phyloP scores from a whole-genome alignment of 2,888 invertebrate species.

The Drosophila anomelani region DNA sequence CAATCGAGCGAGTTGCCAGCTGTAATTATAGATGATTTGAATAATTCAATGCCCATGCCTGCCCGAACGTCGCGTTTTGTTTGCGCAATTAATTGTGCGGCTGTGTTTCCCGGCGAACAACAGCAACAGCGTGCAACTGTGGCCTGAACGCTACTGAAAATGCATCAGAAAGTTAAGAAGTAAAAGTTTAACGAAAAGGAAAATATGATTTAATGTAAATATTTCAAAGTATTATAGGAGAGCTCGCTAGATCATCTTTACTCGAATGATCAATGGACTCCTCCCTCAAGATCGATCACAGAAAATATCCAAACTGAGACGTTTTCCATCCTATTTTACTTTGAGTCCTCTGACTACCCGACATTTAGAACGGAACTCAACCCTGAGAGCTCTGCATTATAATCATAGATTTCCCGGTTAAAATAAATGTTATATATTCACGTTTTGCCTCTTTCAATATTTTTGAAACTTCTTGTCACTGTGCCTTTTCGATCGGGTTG shows the following conservation, averaged over 20 bases:
- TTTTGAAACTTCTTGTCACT: slow-evolving; percentile 18
- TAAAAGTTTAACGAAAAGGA: not conserved
- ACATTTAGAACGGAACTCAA: too few relatives aligned
- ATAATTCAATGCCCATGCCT: slow-evolving; percentile 68
- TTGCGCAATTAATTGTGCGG: slow-evolving; percentile 76
- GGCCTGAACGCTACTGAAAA: slow-evolving; percentile 1
- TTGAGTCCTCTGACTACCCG: too few relatives aligned
- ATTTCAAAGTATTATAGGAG: not conserved
- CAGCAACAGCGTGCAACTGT: slow-evolving; percentile 22
- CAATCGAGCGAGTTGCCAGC: slow-evolving; percentile 50
- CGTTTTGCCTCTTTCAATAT: not conserved
- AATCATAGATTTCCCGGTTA: too few relatives aligned
- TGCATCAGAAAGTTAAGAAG: not conserved
- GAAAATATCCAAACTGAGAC: too few relatives aligned
- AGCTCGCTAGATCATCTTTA: too few relatives aligned
- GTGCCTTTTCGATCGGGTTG: slow-evolving; percentile 60
- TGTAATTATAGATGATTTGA: slow-evolving; percentile 79
- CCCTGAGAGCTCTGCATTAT: not conserved
- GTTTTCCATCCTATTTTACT: too few relatives aligned
- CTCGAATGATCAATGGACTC: too few relatives aligned
- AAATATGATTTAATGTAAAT: not conserved
- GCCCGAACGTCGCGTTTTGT: slow-evolving; percentile 64
- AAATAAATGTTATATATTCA: not conserved
- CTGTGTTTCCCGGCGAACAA: slow-evolving; percentile 27
- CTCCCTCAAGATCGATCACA: too few relatives aligned